phyloP scores from a whole-genome alignment of 2,888 invertebrate species.

The Acleris literana region DNA sequence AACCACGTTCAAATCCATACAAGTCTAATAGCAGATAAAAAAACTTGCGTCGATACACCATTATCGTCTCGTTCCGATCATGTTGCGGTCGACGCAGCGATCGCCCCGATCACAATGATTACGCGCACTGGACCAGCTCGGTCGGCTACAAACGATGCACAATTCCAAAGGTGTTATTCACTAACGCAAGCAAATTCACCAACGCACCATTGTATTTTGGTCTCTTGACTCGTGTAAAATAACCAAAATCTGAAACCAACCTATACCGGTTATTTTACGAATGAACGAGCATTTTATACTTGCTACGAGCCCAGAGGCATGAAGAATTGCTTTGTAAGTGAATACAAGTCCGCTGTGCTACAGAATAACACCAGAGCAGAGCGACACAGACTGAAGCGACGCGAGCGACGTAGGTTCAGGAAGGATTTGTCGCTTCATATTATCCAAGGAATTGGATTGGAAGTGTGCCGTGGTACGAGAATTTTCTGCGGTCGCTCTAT shows the following conservation, averaged over 20 bases:
- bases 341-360: too few species aligned
- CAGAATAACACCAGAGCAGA: too few species aligned
- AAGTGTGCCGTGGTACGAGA: slow-evolving; percentile 68
- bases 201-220: not conserved
- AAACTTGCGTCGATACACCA: slow-evolving; percentile 61
- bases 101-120: slow-evolving; percentile 74
- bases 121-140: slow-evolving; percentile 57
- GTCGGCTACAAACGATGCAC: slow-evolving; percentile 60
- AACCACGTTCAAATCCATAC: slow-evolving; percentile 57
- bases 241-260: not conserved
- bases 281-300: too few species aligned
- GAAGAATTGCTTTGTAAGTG: too few species aligned
- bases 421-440: slow-evolving; percentile 71
- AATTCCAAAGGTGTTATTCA: slow-evolving; percentile 44
- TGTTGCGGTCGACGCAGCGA: slow-evolving; percentile 74
- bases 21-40: slow-evolving; percentile 65
- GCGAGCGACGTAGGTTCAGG: slow-evolving; percentile 57
- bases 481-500: slow-evolving; percentile 72
- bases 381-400: slow-evolving; percentile 50
- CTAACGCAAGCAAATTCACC: not conserved
- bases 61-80: slow-evolving; percentile 77
- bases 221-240: too few species aligned
- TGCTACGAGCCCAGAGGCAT: too few species aligned
- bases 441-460: slow-evolving; percentile 68
- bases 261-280: too few species aligned